phyloP scores from a whole-genome alignment of 2,888 invertebrate species.

The Invenusta paracnida region DNA sequence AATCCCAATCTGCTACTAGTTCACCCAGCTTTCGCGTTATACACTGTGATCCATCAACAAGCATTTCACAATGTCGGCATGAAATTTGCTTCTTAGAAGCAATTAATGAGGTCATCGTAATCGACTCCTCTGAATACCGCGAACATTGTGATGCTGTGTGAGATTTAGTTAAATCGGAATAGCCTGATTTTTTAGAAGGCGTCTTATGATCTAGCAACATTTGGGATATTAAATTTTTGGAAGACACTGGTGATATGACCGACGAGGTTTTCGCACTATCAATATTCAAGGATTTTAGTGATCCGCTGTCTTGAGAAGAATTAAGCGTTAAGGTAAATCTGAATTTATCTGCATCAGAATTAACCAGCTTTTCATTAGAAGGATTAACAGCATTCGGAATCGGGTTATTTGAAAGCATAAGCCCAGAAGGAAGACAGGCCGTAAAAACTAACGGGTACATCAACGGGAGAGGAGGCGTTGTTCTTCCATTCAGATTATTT shows the following conservation, averaged over 20 bases:
- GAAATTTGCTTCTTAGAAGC: neutral
- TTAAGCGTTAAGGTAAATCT: neutral
- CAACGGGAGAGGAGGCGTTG: neutral
- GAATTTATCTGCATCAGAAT: neutral
- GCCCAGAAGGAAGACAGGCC: neutral
- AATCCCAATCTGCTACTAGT: neutral
- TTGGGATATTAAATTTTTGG: neutral
- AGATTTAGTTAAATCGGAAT: neutral
- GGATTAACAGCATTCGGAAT: neutral
- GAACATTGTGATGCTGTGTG: neutral
- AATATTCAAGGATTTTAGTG: too few relatives aligned
- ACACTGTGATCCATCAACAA: neutral
- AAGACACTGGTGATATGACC: neutral
- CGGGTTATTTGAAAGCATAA: neutral
- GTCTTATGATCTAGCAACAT: neutral
- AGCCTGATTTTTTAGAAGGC: neutral
- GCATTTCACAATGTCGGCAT: conserved; percentile 12
- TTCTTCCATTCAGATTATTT: neutral
- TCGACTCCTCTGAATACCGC: neutral
- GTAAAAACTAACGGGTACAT: neutral
- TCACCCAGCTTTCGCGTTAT: neutral
- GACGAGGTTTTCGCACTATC: too few relatives aligned
- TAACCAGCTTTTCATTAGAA: neutral
- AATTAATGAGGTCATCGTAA: conserved; percentile 1
- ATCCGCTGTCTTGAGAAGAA: neutral